Evolutionary conservation across 2,113 vertebrate genomes (phyloP).

Genomic region (Ginglymostoma cirratum): DNA sequence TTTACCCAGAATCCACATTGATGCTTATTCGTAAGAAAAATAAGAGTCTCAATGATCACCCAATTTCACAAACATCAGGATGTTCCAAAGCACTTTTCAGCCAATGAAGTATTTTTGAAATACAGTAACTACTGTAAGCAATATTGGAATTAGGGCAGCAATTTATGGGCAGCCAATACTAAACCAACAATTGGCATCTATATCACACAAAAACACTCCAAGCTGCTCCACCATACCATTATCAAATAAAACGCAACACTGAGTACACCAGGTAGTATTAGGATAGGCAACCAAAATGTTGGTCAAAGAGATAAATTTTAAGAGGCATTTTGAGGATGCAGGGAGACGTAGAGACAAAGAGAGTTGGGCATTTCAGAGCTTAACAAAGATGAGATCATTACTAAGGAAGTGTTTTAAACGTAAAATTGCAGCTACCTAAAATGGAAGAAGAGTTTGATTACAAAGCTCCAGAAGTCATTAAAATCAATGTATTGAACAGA

Average conservation of each 20-base stretch:
- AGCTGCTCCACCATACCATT: not conserved
- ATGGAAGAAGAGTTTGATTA: not conserved
- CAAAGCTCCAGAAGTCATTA: not conserved
- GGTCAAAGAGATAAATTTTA: not conserved
- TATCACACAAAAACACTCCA: not conserved
- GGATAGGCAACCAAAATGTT: not conserved
- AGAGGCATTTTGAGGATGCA: not conserved
- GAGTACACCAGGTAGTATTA: not conserved
- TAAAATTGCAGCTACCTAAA: not conserved
- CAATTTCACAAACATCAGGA: not conserved
- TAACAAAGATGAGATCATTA: not conserved
- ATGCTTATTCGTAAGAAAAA: not conserved
- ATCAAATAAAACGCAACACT: not conserved
- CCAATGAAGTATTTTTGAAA: not conserved
- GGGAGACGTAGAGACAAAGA: not conserved
- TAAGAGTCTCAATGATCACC: not conserved
- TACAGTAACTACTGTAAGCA: not conserved
- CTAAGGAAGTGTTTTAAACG: not conserved
- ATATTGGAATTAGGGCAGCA: not conserved
- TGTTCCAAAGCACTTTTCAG: too few relatives aligned
- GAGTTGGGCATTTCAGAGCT: not conserved
- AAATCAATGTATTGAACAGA: not conserved
- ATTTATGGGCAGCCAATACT: not conserved
- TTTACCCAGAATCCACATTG: not conserved
- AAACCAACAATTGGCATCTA: not conserved